Base-by-base conservation (phyloP, 2,888 invertebrate genomes). In the Griposia aprilina region DNA sequence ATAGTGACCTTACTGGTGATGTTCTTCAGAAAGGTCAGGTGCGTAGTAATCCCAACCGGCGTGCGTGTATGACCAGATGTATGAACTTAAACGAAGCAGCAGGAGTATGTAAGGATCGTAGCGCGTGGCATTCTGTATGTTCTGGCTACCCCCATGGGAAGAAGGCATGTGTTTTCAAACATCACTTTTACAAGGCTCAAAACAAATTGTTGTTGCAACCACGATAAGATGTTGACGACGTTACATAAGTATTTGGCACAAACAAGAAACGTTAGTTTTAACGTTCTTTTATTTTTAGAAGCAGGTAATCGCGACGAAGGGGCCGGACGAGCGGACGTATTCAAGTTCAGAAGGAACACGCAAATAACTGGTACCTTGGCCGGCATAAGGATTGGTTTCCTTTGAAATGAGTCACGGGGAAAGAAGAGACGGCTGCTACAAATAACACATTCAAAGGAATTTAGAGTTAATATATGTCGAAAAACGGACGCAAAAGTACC, bases 301-400 rank as follows among this genome's bases (percentile, higher is more conserved):
- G 57, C 81, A 85, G 87, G 84, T 84, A 85, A 78, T 66, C 36
- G 26, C 70, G 23, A 36, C 23, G n/a, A 17, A 59, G 71, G 55
- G 76, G 76, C 81, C 80, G 74, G 66, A 72, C 73, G 74, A 76
- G 50, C 84, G 74, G 81, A 83, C 79, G 76, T 41, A 52, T 71
- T 59, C 80, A 90, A 89, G 89, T 90, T 87, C 84, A 89, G 81
- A 65, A 20, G 71, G 50, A 79, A 69, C 66, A 70, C 48, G 57
- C 79, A 77, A 75, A 84, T 81, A 81, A 74, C 72, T 52, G 60
- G 74, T 72, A 76, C 84, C 85, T 84, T 89, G 86, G 73, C 76
- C 80, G 70, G 66, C 26, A 76, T 82, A 13, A 68, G 69, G 63
- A 80, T 70, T 73, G 67, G 73, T 84, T 82, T 36, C 36, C 26